Conservation (phyloP, 2,113 vertebrate species). For the Hippocampus guttulatus region DNA sequence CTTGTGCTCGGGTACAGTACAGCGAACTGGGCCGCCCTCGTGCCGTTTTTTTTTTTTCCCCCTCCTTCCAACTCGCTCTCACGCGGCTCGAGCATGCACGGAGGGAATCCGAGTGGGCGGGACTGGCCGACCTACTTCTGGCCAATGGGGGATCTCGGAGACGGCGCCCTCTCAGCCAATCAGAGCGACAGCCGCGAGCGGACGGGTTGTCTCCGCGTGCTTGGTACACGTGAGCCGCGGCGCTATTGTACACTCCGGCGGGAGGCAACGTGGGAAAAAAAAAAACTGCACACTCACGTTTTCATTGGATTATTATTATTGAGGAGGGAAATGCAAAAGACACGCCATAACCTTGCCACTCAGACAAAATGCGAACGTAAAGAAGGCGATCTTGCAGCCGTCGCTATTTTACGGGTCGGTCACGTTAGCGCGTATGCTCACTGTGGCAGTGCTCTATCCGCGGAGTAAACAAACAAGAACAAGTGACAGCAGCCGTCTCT, state of each 20-base stretch:
- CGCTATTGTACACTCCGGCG: slow-evolving; percentile 60
- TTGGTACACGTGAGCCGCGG: slow-evolving; percentile 67
- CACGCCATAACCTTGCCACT: neutral
- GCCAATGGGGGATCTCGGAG: slow-evolving; percentile 56
- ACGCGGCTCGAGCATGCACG: slow-evolving; percentile 73
- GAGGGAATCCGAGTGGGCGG: slow-evolving; percentile 63
- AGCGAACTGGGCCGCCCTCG: slow-evolving; percentile 40
- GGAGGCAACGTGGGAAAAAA: slow-evolving; percentile 61
- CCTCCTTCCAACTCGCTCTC: slow-evolving; percentile 49
- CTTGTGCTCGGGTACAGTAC: slow-evolving; percentile 54
- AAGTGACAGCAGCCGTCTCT: slow-evolving; percentile 47
- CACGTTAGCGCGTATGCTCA: neutral
- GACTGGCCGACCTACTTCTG: slow-evolving; percentile 50
- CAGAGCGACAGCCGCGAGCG: slow-evolving; percentile 30
- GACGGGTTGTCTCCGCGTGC: slow-evolving; percentile 64
- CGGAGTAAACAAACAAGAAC: neutral
- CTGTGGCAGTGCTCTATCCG: too few species aligned
- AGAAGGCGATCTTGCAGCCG: neutral
- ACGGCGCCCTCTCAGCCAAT: slow-evolving; percentile 48
- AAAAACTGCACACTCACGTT: slow-evolving; percentile 68
- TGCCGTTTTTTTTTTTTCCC: slow-evolving; percentile 38
- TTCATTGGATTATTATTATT: slow-evolving; percentile 68
- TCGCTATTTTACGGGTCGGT: neutral
- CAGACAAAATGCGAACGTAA: neutral
- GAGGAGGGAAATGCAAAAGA: slow-evolving; percentile 40